A percentile compares a stretch with the other conserved stretches of the same genome.
Evolutionary conservation across 2,888 invertebrate genomes (phyloP).

Genomic region (Amphipyra berbera): DNA sequence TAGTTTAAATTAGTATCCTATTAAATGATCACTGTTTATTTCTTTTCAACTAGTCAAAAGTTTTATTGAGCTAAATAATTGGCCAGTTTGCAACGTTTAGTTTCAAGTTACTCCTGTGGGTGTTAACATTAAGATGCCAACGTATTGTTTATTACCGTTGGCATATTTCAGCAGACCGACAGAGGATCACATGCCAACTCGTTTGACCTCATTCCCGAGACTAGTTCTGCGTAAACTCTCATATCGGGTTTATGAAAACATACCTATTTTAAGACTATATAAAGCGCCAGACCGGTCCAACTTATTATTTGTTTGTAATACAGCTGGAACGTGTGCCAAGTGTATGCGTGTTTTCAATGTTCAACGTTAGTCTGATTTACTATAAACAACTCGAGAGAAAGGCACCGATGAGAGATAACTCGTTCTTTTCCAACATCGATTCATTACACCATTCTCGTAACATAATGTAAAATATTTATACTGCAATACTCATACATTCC

Average conservation of each 20-base stretch:
- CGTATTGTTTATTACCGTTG: slow-evolving; percentile 77
- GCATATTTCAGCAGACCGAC: slow-evolving; percentile 75
- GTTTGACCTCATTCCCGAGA: slow-evolving; percentile 86
- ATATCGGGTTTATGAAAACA: slow-evolving; percentile 87
- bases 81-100: slow-evolving; percentile 36
- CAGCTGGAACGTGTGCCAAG: slow-evolving; percentile 81
- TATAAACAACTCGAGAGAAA: slow-evolving; percentile 70
- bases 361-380: slow-evolving; percentile 71
- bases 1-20: slow-evolving; percentile 6
- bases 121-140: slow-evolving; percentile 68
- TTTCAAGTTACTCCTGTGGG: slow-evolving; percentile 44
- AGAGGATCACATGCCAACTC: slow-evolving; percentile 83
- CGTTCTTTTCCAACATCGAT: slow-evolving; percentile 61
- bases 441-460: slow-evolving; percentile 62
- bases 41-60: neutral
- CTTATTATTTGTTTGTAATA: slow-evolving; percentile 85
- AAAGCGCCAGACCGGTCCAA: slow-evolving; percentile 78
- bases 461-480: slow-evolving; percentile 59
- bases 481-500: slow-evolving; percentile 55
- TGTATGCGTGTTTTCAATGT: slow-evolving; percentile 76
- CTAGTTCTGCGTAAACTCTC: slow-evolving; percentile 86
- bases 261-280: slow-evolving; percentile 83
- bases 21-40: neutral
- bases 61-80: slow-evolving; percentile 31
- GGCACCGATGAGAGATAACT: slow-evolving; percentile 67